phyloP scores from a whole-genome alignment of 2,888 invertebrate species.

The Drosophila antonietae region DNA sequence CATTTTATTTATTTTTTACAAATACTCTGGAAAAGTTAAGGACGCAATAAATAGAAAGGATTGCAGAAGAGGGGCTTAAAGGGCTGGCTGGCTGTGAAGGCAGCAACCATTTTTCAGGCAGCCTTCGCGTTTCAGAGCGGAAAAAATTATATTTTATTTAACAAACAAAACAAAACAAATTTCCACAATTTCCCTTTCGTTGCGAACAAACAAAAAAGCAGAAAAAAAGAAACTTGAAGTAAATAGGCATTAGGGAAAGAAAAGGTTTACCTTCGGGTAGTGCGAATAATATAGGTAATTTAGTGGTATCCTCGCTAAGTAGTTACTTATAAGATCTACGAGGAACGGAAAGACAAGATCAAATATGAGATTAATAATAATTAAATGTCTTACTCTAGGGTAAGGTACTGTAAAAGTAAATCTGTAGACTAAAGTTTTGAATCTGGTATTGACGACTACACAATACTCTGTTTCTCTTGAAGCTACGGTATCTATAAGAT shows the following conservation, averaged over 20 bases:
- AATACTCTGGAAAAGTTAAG: constrained; percentile 56
- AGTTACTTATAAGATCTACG: neutral
- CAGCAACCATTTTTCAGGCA: constrained; percentile 61
- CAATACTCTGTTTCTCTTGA: too few relatives aligned
- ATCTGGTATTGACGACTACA: too few relatives aligned
- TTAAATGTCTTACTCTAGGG: neutral
- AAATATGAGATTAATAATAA: neutral
- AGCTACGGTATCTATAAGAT: too few relatives aligned
- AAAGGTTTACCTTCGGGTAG: constrained; percentile 31
- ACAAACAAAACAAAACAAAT: constrained; percentile 68
- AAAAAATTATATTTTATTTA: constrained; percentile 67
- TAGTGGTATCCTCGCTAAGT: neutral
- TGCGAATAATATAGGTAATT: constrained; percentile 2
- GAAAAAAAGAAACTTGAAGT: constrained; percentile 18
- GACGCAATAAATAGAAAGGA: constrained; percentile 24
- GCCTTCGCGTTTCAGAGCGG: constrained; percentile 58
- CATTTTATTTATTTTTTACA: constrained; percentile 76
- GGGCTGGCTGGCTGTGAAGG: constrained; percentile 10
- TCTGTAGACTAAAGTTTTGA: too few relatives aligned
- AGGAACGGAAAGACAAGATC: neutral
- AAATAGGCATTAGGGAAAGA: constrained; percentile 34
- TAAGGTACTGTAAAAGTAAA: too few relatives aligned
- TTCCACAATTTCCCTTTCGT: constrained; percentile 70
- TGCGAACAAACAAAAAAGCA: constrained; percentile 61
- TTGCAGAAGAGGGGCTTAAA: neutral